Evolutionary conservation across 2,888 invertebrate genomes (phyloP), one percentile per base, ranked within the genome.

Genomic region (Drosophila tripunctata): DNA sequence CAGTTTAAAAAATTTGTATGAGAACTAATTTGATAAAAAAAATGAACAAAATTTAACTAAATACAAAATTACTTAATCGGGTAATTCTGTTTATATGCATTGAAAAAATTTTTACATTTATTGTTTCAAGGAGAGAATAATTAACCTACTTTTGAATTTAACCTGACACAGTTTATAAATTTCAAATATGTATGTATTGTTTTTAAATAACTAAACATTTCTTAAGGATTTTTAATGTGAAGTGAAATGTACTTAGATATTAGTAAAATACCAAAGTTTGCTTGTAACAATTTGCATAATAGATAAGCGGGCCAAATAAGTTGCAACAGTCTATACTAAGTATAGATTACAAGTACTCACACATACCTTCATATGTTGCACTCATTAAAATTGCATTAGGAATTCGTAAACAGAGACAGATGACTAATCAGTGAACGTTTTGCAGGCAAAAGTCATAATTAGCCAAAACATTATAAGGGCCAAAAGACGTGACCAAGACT

Each of bases 341-440:
- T 31, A 31, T 31, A 12, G 21, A 21, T 33, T 57, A 19, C n/a
- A 19, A 14, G 21, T 36, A 54, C 19, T 48, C 24, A 31, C 22
- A 12, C 22, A 48, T 52, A 15, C 27, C 30, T 17, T n/a, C n/a
- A 50, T 44, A 41, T 41, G 24, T 56, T 56, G 47, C 67, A 65
- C 40, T 55, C 78, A 84, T 81, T 78, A 75, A 80, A 73, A 61
- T 78, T 84, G 70, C 75, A 80, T 75, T 67, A 43, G 58, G 21
- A 55, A 52, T 56, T 75, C 62, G 47, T 27, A 35, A 45, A 43
- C 40, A 21, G 2, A 50, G 30, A n/a, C 40, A 40, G 22, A 51
- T 38, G 30, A n/a, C 40, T 36, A 30, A 51, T 38, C 45, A 50
- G 24, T 33, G 24, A 17, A 33, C 17, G 36, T 15, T 24, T 27